Evolutionary conservation across 1,140 invertebrate species (phyloP).

Genomic region (Sogatella furcifera): DNA sequence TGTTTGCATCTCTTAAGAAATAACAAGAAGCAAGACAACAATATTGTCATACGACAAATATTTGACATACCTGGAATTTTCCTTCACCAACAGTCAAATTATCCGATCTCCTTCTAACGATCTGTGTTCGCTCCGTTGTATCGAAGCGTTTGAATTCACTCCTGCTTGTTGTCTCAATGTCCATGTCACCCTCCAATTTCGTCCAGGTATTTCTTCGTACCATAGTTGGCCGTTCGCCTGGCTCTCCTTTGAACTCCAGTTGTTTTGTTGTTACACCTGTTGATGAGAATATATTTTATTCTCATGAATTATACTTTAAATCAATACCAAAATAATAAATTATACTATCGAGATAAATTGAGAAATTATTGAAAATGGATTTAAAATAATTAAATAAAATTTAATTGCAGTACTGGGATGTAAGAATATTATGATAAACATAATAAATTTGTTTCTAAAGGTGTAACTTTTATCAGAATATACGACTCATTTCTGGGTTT

Average conservation of each 20-base stretch:
- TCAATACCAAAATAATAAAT: neutral
- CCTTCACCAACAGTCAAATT: slow-evolving; percentile 51
- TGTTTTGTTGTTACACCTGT: slow-evolving; percentile 51
- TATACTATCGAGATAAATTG: neutral
- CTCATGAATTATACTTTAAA: neutral
- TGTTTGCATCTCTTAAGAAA: no score
- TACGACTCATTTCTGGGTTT: no score
- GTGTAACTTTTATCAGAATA: no score
- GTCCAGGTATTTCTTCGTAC: slow-evolving; percentile 72
- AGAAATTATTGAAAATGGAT: no score
- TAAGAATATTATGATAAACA: no score
- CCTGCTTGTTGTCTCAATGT: slow-evolving; percentile 49
- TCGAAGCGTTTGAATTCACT: slow-evolving; percentile 47
- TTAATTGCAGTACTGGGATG: no score
- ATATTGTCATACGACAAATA: no score
- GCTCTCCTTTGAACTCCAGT: slow-evolving; percentile 51
- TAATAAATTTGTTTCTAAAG: no score
- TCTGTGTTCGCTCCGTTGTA: slow-evolving; percentile 43
- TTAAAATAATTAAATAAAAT: no score
- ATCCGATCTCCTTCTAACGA: slow-evolving; percentile 46
- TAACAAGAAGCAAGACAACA: no score
- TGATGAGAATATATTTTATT: slow-evolving; percentile 27
- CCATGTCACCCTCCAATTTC: slow-evolving; percentile 61
- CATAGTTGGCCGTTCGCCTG: slow-evolving; percentile 49
- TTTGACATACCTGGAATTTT: slow-evolving; percentile 35